Conservation (phyloP, 2,888 invertebrate genomes). For the Spicauda simplicius region DNA sequence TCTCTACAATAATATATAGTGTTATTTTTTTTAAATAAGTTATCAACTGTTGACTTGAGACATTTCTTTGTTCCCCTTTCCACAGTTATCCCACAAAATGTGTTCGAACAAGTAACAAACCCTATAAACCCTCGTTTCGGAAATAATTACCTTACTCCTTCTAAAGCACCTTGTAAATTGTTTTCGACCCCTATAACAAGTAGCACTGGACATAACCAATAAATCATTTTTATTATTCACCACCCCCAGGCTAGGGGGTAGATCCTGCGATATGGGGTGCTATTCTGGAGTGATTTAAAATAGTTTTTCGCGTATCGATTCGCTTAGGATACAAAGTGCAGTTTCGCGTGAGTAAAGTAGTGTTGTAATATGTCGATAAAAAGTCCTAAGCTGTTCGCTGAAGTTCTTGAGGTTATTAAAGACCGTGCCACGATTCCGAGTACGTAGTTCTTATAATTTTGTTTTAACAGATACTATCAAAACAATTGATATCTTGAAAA, state of each 20-base stretch:
- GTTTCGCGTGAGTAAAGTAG: conserved; percentile 63
- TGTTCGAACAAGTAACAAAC: conserved; percentile 15
- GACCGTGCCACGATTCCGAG: background rate
- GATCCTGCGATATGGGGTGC: conserved; percentile 56
- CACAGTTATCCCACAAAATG: conserved; percentile 1
- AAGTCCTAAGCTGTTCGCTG: conserved; percentile 9
- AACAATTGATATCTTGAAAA: no score
- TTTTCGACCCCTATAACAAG: conserved; percentile 76
- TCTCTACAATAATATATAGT: no score
- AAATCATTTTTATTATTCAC: conserved; percentile 80
- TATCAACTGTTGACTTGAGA: no score
- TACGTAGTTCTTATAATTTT: no score
- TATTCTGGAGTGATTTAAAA: conserved; percentile 69
- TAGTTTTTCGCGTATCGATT: conserved; percentile 52
- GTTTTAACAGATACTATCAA: no score
- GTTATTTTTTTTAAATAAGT: no score
- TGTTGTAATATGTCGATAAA: conserved; percentile 43
- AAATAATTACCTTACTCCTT: conserved; percentile 61
- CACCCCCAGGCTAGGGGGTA: conserved; percentile 62
- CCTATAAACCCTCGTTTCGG: conserved; percentile 25
- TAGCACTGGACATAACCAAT: conserved; percentile 75
- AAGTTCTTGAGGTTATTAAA: background rate
- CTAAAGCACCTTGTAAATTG: conserved; percentile 70
- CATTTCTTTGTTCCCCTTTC: no score
- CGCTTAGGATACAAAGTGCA: conserved; percentile 65